Conservation (phyloP, 2,797 vertebrate genomes). For the Sternarchorhynchus goeldii region DNA sequence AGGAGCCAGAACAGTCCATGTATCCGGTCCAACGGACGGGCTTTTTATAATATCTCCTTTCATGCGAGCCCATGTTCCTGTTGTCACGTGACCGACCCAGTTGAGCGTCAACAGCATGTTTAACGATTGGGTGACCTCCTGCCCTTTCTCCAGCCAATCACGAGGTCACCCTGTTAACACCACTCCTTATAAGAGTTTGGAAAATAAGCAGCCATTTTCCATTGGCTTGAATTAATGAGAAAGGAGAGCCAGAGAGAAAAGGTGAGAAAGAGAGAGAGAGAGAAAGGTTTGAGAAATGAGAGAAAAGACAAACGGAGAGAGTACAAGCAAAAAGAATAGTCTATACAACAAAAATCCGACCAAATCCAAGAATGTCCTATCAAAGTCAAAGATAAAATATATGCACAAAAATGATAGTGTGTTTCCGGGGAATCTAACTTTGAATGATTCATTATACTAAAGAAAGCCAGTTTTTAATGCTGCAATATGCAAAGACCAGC, state of each 20-base stretch:
- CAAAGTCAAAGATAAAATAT: constrained; percentile 22
- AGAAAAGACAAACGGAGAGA: constrained; percentile 11
- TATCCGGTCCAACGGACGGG: constrained; percentile 45
- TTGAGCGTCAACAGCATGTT: constrained; percentile 36
- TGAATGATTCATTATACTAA: constrained; percentile 54
- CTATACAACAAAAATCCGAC: constrained; percentile 16
- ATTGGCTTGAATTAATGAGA: constrained; percentile 30
- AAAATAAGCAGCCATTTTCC: constrained; percentile 48
- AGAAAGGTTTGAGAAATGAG: background rate
- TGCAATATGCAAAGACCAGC: constrained; percentile 41
- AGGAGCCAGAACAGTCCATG: constrained; percentile 35
- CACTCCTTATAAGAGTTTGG: constrained; percentile 33
- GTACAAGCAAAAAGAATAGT: constrained; percentile 12
- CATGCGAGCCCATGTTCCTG: constrained; percentile 31
- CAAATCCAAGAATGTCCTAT: constrained; percentile 37
- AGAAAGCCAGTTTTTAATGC: constrained; percentile 56
- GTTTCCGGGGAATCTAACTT: constrained; percentile 38
- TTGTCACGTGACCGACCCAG: constrained; percentile 38
- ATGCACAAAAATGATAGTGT: constrained; percentile 29
- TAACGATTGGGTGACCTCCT: constrained; percentile 39
- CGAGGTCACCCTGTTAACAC: constrained; percentile 42
- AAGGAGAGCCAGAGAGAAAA: constrained; percentile 33
- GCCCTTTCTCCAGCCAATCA: constrained; percentile 46
- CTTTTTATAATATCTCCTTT: constrained; percentile 46
- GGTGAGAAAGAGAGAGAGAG: constrained; percentile 17